Conservation (phyloP, 2,113 vertebrate species). For the Sciurus niger region DNA sequence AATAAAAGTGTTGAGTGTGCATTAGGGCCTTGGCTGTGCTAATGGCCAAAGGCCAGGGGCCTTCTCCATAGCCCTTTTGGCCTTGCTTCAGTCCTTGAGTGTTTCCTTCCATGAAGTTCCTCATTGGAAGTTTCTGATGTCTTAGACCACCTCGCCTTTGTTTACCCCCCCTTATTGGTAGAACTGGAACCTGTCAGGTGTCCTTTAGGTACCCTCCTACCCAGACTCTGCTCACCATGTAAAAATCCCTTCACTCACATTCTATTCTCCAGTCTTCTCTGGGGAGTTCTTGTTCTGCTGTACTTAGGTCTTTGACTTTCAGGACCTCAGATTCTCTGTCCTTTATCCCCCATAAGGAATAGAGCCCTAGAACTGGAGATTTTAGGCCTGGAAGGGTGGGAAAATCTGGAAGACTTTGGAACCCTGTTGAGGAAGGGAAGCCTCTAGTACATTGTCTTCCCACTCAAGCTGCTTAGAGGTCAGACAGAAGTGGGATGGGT, state of each 20-base stretch:
- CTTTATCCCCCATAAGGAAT: background rate
- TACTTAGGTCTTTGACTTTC: background rate
- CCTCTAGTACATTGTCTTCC: background rate
- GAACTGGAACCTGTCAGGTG: background rate
- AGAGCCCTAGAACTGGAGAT: background rate
- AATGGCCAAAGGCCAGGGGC: background rate
- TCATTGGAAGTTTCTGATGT: background rate
- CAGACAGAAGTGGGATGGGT: background rate
- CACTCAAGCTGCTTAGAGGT: background rate
- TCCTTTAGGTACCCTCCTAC: background rate
- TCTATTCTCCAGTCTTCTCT: background rate
- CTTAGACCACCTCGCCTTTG: background rate
- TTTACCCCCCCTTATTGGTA: background rate
- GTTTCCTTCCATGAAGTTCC: background rate
- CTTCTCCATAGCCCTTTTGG: background rate
- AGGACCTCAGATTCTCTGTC: background rate
- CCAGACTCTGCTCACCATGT: background rate
- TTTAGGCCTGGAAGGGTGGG: background rate
- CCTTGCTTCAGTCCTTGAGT: background rate
- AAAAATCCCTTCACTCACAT: background rate
- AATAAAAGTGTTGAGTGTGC: constrained; percentile 78
- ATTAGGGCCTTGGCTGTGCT: constrained; percentile 68
- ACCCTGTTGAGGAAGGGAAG: background rate
- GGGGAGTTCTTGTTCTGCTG: background rate
- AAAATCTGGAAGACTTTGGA: background rate